Base-by-base conservation (phyloP, 2,888 invertebrate genomes). In the Neoitamus cyanurus region DNA sequence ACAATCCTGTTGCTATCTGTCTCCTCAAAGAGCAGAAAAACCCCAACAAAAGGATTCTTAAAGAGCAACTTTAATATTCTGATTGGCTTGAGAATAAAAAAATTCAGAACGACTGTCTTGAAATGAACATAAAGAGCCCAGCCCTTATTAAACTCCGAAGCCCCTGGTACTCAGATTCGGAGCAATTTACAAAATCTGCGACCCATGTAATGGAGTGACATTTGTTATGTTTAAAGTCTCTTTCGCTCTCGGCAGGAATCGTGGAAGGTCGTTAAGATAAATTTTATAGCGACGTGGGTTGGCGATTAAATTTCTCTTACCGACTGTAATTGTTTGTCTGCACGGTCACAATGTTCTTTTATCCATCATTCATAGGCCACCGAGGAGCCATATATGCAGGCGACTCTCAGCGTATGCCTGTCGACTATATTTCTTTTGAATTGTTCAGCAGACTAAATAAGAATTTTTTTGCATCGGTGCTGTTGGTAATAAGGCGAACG, bases 131-230 rank as follows among this genome's bases (percentile, higher is more conserved):
- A 73, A 73, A 73, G 34, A 37, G 73, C 20, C 58, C 20, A 73
- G 36, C 4, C 73, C 31, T 37, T 36, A 73, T 73, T 73, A 70
- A 70, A 37, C 36, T 73, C 36, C 1, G 73, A 36, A 73, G 73
- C 20, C 25, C 20, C 20, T 34, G n/a, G 73, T 36, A 73, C 11
- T 73, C 73, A 73, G 73, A 73, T 20, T 73, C 31, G 7, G 20
- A 36, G 37, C 73, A 73, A 73, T 73, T 73, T 73, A n/a, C 31
- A 31, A 73, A 73, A 73, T 73, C 73, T 73, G 73, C 73, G 73
- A 73, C 73, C 73, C 73, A 73, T 73, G 73, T 73, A 73, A 73
- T 73, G 73, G 73, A 73, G 36, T 73, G 36, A 73, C 73, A 73
- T 34, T 73, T 73, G 34, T 73, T 73, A 36, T 73, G 58, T 58